phyloP scores from a whole-genome alignment of 30 jellyfish, hydroid and myxozoan species.

The Aurelia coerulea region DNA sequence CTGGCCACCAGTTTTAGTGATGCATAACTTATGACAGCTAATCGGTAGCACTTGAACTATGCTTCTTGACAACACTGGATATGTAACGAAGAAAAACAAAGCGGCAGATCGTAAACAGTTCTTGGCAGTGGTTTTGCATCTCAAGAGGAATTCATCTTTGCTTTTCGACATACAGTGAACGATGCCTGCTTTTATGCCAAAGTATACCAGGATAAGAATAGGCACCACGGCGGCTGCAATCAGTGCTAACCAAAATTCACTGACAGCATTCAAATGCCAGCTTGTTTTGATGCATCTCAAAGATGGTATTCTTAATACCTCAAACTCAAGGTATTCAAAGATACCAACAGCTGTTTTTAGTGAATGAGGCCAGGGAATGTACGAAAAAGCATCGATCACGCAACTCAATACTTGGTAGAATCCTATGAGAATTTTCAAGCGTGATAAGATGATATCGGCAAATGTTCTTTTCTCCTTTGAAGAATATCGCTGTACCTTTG shows the following conservation, averaged over 20 bases:
- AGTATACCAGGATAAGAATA: background rate
- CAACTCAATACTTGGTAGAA: conserved; percentile 48
- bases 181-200: background rate
- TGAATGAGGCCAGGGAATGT: conserved; percentile 45
- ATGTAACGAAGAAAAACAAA: conserved; percentile 45
- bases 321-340: conserved; percentile 24
- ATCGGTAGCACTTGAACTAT: conserved; percentile 31
- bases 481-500: background rate
- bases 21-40: conserved; percentile 42
- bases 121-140: background rate
- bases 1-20: background rate
- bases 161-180: background rate
- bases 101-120: conserved; percentile 4
- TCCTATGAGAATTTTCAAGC: conserved; percentile 52
- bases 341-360: background rate
- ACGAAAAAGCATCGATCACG: background rate
- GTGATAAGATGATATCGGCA: conserved; percentile 54
- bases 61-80: conserved; percentile 29
- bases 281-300: conserved; percentile 51
- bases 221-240: conserved; percentile 20
- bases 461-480: conserved; percentile 10
- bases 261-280: conserved; percentile 29
- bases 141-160: background rate
- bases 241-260: conserved; percentile 39
- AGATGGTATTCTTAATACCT: conserved; percentile 37